Percentiles rank a stretch among this genome's conserved stretches.
Evolutionary conservation across 2,113 vertebrate species (phyloP).

Genomic region (Tilapia sparmanii): DNA sequence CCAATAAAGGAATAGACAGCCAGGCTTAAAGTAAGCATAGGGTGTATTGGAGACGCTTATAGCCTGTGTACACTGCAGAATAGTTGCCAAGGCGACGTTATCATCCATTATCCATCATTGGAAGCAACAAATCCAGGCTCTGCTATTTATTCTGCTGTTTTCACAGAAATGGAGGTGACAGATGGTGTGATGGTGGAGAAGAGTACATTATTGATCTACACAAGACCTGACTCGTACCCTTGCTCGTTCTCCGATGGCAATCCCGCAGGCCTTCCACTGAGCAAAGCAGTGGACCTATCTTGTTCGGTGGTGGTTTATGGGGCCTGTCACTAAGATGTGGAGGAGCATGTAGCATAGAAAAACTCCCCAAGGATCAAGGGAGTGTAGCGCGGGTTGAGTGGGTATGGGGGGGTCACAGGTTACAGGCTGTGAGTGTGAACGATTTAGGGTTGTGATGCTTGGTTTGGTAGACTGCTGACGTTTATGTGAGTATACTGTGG

Average conservation of each 20-base stretch:
- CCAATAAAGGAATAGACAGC: conserved; percentile 28
- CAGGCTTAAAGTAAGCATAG: conserved; percentile 21
- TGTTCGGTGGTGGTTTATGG: conserved; percentile 48
- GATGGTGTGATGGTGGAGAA: conserved; percentile 13
- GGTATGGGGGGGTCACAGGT: conserved; percentile 23
- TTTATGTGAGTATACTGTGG: background rate
- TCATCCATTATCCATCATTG: conserved; percentile 54
- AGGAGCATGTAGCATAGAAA: conserved; percentile 8
- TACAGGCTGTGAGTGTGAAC: background rate
- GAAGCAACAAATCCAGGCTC: conserved; percentile 49
- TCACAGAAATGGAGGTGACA: conserved; percentile 52
- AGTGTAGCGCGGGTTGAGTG: background rate
- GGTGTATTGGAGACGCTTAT: background rate
- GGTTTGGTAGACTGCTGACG: background rate
- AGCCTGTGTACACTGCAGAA: conserved; percentile 2
- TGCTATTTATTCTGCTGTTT: conserved; percentile 46
- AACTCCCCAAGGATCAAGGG: background rate
- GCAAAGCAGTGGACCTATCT: conserved; percentile 28
- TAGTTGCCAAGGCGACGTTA: conserved; percentile 59
- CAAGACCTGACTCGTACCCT: conserved; percentile 25
- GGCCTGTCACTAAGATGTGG: conserved; percentile 29
- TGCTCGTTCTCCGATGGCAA: conserved; percentile 10
- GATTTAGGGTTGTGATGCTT: background rate
- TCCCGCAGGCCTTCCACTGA: conserved; percentile 33
- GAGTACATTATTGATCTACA: conserved; percentile 68